A percentile compares a stretch with the other conserved stretches of the same genome.
These are phyloP conservation scores for Drosophila elegans DNA, from an alignment of 1,140 invertebrate species.

Conservation along the genomic window DNA sequence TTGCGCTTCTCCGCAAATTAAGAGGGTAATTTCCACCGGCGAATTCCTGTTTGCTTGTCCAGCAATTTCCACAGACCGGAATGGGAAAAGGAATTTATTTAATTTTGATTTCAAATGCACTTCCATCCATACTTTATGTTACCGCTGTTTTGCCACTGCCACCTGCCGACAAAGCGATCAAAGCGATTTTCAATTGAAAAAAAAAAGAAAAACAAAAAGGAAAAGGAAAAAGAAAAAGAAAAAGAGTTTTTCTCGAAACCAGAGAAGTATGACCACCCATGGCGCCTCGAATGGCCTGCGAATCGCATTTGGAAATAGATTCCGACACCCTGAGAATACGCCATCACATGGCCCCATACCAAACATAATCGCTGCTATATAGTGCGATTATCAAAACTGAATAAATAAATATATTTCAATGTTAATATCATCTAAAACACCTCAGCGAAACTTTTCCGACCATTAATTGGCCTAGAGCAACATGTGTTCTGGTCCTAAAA, in stretches of 20 bases:
- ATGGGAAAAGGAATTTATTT: conserved; percentile 14
- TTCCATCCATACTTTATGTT: conserved; percentile 10
- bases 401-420: conserved; percentile 36
- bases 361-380: conserved; percentile 16
- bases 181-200: conserved; percentile 20
- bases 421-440: conserved; percentile 25
- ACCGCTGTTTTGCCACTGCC: conserved; percentile 4
- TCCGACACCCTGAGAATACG: neutral
- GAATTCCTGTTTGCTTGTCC: conserved; percentile 12
- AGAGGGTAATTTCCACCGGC: neutral
- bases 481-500: conserved; percentile 7
- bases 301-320: conserved; percentile 27
- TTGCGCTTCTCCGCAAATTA: neutral
- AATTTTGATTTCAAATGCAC: conserved; percentile 14
- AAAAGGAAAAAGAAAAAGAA: conserved; percentile 1
- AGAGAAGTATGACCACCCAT: conserved; percentile 21
- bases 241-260: conserved; percentile 13
- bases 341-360: conserved; percentile 32
- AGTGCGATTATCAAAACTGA: conserved; percentile 33
- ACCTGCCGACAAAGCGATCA: conserved; percentile 31
- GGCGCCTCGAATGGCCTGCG: conserved; percentile 11
- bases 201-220: neutral
- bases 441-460: conserved; percentile 13
- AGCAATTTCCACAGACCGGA: conserved; percentile 6
- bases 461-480: conserved; percentile 11